phyloP scores from a whole-genome alignment of 2,797 vertebrate genomes.

The Notolepis coatsorum region DNA sequence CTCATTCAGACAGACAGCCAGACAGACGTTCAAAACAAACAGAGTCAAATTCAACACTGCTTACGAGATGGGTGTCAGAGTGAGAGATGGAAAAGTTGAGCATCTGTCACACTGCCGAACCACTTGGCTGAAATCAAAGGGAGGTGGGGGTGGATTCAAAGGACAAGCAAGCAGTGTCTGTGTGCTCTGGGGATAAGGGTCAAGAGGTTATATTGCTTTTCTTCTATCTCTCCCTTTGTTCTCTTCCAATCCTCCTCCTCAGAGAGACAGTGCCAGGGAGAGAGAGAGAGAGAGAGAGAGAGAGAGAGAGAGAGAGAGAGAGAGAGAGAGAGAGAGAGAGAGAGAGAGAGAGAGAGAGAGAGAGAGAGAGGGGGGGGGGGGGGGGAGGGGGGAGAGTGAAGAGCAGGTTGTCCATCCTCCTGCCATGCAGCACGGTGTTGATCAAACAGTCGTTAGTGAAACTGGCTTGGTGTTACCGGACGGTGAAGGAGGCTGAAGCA shows the following conservation, averaged over 20 bases:
- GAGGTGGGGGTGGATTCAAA: conserved; percentile 73
- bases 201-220: conserved; percentile 75
- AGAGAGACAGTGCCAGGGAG: too few relatives aligned
- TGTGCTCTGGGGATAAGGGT: conserved; percentile 66
- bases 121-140: conserved; percentile 75
- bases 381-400: conserved; percentile 35
- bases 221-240: conserved; percentile 69
- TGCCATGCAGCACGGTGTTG: conserved; percentile 46
- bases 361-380: not conserved
- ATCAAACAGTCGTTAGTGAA: conserved; percentile 73
- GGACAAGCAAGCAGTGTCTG: conserved; percentile 61
- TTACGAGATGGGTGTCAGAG: conserved; percentile 68
- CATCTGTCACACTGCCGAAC: conserved; percentile 67
- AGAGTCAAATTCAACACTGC: conserved; percentile 60
- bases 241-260: conserved; percentile 62
- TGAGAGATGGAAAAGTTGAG: conserved; percentile 73
- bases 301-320: not conserved
- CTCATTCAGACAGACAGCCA: conserved; percentile 41
- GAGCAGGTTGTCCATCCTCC: conserved; percentile 57
- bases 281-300: conserved; percentile 44
- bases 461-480: conserved; percentile 63
- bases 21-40: conserved; percentile 64
- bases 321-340: conserved; percentile 15
- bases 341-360: not conserved
- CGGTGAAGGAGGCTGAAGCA: conserved; percentile 50